Evolutionary conservation across 2,888 invertebrate genomes (phyloP).

Genomic region (Drosophila anomelani): DNA sequence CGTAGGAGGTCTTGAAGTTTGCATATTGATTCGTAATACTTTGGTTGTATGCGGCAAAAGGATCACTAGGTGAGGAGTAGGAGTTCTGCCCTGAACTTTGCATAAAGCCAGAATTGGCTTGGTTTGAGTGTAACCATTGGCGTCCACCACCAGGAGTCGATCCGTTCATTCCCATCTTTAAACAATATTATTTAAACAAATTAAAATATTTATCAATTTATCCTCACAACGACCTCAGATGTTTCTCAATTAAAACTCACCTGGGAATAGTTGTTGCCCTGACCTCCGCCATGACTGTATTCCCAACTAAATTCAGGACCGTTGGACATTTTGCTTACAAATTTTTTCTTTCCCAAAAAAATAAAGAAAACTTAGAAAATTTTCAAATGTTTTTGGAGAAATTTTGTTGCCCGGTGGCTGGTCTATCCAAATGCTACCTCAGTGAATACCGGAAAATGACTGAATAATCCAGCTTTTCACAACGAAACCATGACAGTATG

Average conservation of each 20-base stretch:
- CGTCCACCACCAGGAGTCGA: constrained; percentile 40
- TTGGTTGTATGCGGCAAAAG: constrained; percentile 59
- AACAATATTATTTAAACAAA: too few species aligned
- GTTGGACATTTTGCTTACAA: constrained; percentile 46
- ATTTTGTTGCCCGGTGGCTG: constrained; percentile 23
- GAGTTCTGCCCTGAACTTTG: constrained; percentile 1
- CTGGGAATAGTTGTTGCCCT: constrained; percentile 42
- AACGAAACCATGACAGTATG: too few species aligned
- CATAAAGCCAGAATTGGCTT: constrained; percentile 34
- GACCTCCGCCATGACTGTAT: constrained; percentile 44
- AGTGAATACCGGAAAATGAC: constrained; percentile 37
- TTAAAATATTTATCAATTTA: too few species aligned
- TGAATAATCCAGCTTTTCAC: constrained; percentile 19
- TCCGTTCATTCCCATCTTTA: background rate
- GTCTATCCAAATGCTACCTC: constrained; percentile 7
- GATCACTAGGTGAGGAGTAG: background rate
- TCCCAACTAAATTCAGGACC: constrained; percentile 63
- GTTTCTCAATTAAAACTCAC: constrained; percentile 16
- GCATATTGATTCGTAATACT: constrained; percentile 52
- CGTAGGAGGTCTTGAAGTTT: constrained; percentile 28
- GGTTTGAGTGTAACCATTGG: constrained; percentile 69
- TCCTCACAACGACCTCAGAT: too few species aligned
- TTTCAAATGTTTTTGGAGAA: constrained; percentile 13
- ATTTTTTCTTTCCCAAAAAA: constrained; percentile 1
- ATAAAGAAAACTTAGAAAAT: constrained; percentile 18